Percentiles rank a stretch among this genome's conserved stretches.
Evolutionary conservation across 2,888 invertebrate genomes (phyloP).

Genomic region (Tetheella fluctuosa): DNA sequence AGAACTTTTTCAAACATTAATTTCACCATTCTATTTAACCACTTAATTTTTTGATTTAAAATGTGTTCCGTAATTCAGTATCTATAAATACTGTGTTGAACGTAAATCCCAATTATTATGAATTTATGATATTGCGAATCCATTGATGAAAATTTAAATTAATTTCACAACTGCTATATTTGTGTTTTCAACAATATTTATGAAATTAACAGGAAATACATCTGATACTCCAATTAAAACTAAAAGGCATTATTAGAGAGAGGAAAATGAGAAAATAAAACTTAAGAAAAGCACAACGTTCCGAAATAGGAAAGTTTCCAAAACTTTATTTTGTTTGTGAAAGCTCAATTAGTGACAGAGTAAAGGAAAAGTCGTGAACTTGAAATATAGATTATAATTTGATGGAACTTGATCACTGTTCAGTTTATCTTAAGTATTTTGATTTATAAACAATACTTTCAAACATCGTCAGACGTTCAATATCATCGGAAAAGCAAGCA

Average conservation of each 20-base stretch:
- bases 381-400: constrained; percentile 2
- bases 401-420: constrained; percentile 1
- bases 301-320: constrained; percentile 2
- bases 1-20: too few species aligned
- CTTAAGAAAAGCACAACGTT: constrained; percentile 7
- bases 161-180: background rate
- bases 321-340: constrained; percentile 4
- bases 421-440: background rate
- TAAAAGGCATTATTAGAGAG: background rate
- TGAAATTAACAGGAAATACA: background rate
- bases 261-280: background rate
- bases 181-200: background rate
- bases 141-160: background rate
- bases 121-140: background rate
- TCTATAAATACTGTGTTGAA: too few species aligned
- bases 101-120: background rate
- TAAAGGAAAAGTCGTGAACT: constrained; percentile 1
- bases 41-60: too few species aligned
- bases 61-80: too few species aligned
- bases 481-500: background rate
- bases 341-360: background rate
- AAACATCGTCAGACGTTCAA: background rate
- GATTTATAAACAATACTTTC: background rate
- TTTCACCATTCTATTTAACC: too few species aligned
- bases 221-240: background rate